phyloP scores from a whole-genome alignment of 2,113 vertebrate species.

The Lepus europaeus region DNA sequence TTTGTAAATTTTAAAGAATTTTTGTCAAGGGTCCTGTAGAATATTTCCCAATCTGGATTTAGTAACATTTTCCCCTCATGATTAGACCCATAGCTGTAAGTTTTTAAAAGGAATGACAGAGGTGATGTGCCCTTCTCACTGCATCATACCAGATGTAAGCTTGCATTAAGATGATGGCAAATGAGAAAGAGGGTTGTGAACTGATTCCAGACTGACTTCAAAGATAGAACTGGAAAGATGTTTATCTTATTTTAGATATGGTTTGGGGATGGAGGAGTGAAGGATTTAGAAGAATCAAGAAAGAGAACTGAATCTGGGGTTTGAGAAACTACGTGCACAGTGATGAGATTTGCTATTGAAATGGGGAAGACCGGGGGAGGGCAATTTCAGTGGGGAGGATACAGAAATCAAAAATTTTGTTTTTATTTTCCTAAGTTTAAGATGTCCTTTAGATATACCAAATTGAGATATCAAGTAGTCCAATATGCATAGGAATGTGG shows the following conservation, averaged over 20 bases:
- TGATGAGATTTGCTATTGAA: neutral
- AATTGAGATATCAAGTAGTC: neutral
- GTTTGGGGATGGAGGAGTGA: neutral
- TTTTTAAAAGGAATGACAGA: neutral
- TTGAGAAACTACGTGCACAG: neutral
- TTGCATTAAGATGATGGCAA: neutral
- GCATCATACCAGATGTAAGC: neutral
- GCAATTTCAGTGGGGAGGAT: neutral
- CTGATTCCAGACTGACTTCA: neutral
- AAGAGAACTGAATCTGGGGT: neutral
- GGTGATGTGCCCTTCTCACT: neutral
- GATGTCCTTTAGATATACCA: neutral
- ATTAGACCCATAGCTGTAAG: neutral
- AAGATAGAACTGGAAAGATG: neutral
- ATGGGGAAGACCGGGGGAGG: neutral
- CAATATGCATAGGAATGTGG: neutral
- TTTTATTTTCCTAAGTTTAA: slow-evolving; percentile 26
- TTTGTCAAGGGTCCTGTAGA: neutral
- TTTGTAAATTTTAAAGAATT: neutral
- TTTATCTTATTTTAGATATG: neutral
- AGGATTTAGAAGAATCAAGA: neutral
- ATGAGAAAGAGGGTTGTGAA: neutral
- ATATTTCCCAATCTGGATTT: neutral
- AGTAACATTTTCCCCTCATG: neutral
- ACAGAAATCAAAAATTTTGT: slow-evolving; percentile 9